Evolutionary conservation across 1,140 invertebrate genomes (phyloP).

Genomic region (Ephestia elutella): DNA sequence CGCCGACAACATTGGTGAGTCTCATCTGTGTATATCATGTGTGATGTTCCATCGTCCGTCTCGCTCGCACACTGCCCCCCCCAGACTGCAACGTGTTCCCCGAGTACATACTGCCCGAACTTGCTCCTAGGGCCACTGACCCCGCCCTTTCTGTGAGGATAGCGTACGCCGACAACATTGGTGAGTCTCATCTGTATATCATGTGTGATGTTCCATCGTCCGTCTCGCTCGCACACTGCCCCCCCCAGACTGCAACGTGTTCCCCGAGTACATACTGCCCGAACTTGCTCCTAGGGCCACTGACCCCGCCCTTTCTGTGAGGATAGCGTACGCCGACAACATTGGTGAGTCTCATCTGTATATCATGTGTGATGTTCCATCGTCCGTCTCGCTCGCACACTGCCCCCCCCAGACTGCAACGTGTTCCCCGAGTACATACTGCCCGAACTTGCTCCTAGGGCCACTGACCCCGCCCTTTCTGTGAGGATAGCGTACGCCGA

Average conservation of each 20-base stretch:
- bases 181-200: too few species aligned
- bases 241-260: too few species aligned
- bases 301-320: too few species aligned
- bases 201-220: too few species aligned
- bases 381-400: constrained; percentile 76
- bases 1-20: constrained; percentile 91
- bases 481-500: constrained; percentile 92
- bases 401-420: constrained; percentile 91
- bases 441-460: constrained; percentile 84
- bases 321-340: too few species aligned
- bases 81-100: constrained; percentile 96
- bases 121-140: constrained; percentile 84
- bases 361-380: too few species aligned
- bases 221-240: too few species aligned
- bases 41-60: too few species aligned
- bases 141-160: constrained; percentile 86
- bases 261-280: too few species aligned
- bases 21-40: too few species aligned
- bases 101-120: constrained; percentile 93
- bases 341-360: too few species aligned
- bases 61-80: constrained; percentile 84
- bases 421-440: constrained; percentile 98
- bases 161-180: constrained; percentile 93
- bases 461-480: constrained; percentile 83
- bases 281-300: too few species aligned